Conservation (phyloP, 2,888 invertebrate species). For the Stegana nigrithorax region DNA sequence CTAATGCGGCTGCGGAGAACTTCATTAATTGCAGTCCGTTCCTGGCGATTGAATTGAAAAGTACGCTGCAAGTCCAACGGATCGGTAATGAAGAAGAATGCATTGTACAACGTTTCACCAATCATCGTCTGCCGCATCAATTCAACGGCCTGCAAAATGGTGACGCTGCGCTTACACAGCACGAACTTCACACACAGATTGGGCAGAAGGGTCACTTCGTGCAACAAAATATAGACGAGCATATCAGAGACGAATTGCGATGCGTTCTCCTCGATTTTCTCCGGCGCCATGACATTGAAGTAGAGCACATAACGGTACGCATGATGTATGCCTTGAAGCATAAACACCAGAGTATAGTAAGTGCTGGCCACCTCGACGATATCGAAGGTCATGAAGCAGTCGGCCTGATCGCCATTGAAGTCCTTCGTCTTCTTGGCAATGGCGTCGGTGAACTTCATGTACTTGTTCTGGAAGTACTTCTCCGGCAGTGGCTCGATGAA, state of each 20-base stretch:
- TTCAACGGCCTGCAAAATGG: conserved; percentile 1
- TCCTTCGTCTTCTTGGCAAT: not conserved
- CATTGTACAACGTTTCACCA: conserved; percentile 1
- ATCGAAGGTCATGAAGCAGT: conserved; percentile 38
- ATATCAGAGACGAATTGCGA: conserved; percentile 36
- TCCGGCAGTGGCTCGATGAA: conserved; percentile 16
- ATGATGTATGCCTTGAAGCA: conserved; percentile 34
- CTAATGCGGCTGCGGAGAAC: conserved; percentile 31
- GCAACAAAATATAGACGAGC: conserved; percentile 28
- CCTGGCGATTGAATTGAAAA: conserved; percentile 28
- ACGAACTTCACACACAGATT: conserved; percentile 32
- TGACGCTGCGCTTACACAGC: conserved; percentile 28
- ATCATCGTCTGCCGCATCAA: too few species aligned
- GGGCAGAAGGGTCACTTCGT: conserved; percentile 32
- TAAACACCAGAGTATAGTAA: conserved; percentile 29
- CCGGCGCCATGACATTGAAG: conserved; percentile 31
- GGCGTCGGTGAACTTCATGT: conserved; percentile 29
- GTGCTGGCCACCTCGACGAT: conserved; percentile 25
- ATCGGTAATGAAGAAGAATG: conserved; percentile 29
- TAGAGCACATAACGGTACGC: conserved; percentile 34
- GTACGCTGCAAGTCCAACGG: conserved; percentile 19
- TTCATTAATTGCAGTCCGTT: conserved; percentile 32
- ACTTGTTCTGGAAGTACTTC: conserved; percentile 32
- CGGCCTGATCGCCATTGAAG: conserved; percentile 22
- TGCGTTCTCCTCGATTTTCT: conserved; percentile 14